Percentiles rank a stretch among this genome's conserved stretches.
Conservation (phyloP, 2,113 vertebrate species). For the western clawed frog (Xenopus tropicalis) region UCB_Xtro_10.0 CM004449.2:94285001-94285500, state of each 20-base stretch:
- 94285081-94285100: slow-evolving; percentile 5
- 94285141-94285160: slow-evolving; percentile 22
- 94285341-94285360: background rate
- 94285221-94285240: slow-evolving; percentile 7
- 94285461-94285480: too few relatives aligned
- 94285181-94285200: slow-evolving; percentile 8
- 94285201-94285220: slow-evolving; percentile 1
- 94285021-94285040: background rate
- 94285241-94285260: background rate
- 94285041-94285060: background rate
- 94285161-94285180: slow-evolving; percentile 8
- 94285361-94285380: slow-evolving; percentile 1
- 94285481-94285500: background rate
- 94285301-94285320: background rate
- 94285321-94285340: background rate
- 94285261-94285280: slow-evolving; percentile 1
- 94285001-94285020: background rate
- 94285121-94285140: background rate
- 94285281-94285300: background rate
- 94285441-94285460: background rate
- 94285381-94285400: slow-evolving; percentile 37
- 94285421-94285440: background rate
- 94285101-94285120: slow-evolving; percentile 8
- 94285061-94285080: background rate
- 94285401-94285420: background rate